Conservation (phyloP, 2,113 vertebrate species). For the Macquaria australasica region DNA sequence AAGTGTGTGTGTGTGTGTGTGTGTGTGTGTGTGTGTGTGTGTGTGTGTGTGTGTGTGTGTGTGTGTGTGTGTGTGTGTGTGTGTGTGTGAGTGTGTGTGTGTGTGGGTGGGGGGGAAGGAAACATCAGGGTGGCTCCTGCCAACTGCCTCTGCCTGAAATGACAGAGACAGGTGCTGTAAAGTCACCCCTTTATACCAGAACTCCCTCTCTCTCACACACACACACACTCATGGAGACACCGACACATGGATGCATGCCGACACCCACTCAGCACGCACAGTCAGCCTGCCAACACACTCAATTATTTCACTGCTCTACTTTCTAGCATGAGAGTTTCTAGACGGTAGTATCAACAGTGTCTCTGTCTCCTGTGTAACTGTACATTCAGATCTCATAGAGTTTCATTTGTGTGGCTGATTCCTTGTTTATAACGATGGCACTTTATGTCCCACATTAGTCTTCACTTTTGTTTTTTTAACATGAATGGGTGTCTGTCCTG, state of each 20-base stretch:
- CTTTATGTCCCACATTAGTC: neutral
- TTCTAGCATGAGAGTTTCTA: slow-evolving; percentile 28
- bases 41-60: neutral
- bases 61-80: slow-evolving; percentile 13
- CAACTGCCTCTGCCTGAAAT: slow-evolving; percentile 74
- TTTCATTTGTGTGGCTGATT: neutral
- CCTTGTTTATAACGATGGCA: neutral
- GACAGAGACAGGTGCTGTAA: slow-evolving; percentile 80
- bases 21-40: neutral
- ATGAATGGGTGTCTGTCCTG: neutral
- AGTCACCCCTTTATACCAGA: slow-evolving; percentile 59
- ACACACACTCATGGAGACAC: slow-evolving; percentile 38
- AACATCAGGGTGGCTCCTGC: slow-evolving; percentile 65
- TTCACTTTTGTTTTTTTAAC: neutral
- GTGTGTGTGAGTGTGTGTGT: slow-evolving; percentile 20
- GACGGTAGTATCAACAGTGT: slow-evolving; percentile 16
- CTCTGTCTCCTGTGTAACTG: neutral
- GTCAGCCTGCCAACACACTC: slow-evolving; percentile 38
- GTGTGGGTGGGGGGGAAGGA: slow-evolving; percentile 26
- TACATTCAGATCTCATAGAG: neutral
- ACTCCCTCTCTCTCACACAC: slow-evolving; percentile 20
- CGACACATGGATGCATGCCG: slow-evolving; percentile 50
- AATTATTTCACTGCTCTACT: slow-evolving; percentile 44
- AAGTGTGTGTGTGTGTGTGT: slow-evolving; percentile 18
- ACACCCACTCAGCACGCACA: slow-evolving; percentile 52